Conservation (phyloP, 2,888 invertebrate species). For the Pachycephus smyrnensis region DNA sequence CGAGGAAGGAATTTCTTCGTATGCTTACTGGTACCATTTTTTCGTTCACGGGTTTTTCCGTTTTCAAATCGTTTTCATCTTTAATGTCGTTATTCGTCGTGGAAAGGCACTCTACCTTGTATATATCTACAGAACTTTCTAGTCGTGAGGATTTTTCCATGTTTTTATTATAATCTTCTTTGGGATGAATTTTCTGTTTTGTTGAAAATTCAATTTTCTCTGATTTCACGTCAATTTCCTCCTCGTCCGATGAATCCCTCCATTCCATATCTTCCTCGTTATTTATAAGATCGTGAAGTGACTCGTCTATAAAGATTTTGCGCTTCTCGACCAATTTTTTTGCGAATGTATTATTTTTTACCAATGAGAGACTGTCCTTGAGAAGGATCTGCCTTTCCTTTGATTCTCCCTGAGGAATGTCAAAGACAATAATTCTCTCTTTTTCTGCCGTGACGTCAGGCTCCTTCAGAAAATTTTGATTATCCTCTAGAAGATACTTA, state of each 20-base stretch:
- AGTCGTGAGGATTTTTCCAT: conserved; percentile 9
- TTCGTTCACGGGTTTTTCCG: not conserved
- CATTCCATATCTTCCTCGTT: conserved; percentile 16
- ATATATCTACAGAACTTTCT: not conserved
- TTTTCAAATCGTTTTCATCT: not conserved
- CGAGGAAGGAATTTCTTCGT: conserved; percentile 53
- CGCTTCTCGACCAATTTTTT: conserved; percentile 9
- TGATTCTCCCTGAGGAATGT: not conserved
- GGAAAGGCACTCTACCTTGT: not conserved
- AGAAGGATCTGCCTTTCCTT: not conserved
- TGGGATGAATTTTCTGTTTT: not conserved
- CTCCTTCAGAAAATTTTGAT: not conserved
- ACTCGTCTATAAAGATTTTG: conserved; percentile 31
- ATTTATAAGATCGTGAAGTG: conserved; percentile 32
- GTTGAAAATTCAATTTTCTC: not conserved
- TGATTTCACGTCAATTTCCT: not conserved
- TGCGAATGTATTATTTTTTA: not conserved
- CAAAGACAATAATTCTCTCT: not conserved
- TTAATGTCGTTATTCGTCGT: not conserved
- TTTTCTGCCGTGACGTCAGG: not conserved
- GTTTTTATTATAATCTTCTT: conserved; percentile 5
- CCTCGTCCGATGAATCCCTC: conserved; percentile 21
- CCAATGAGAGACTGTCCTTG: not conserved
- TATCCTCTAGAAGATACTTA: not conserved
- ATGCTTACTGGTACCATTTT: conserved; percentile 31